Base-by-base conservation (phyloP, 1,140 invertebrate species). In the Hycleus phaleratus region DNA sequence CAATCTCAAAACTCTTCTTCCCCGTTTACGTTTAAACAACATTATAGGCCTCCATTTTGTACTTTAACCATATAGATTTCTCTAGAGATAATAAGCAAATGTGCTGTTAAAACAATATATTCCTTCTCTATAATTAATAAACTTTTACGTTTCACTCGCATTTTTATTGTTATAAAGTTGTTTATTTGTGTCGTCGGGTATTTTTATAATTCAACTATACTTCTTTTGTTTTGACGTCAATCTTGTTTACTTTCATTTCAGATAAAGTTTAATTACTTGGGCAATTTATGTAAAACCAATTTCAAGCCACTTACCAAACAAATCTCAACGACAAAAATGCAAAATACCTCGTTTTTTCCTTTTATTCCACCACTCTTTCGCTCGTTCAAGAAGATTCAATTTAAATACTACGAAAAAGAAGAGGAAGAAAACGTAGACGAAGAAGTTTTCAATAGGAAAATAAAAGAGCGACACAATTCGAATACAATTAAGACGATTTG, bases 401-500 rank as follows among this genome's bases (percentile, higher is more conserved):
- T 42, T 18, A 40, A 51, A 51, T 40, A 40, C 24, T 51, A 38
- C 40, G 42, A n/a, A 51, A 40, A 12, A 51, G 49, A 7, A 8
- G 26, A 18, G 12, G 10, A 40, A 25, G 12, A 5, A 32, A 32
- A 32, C 3, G 32, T 18, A 18, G 18, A 1, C 18, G 18, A 43
- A 50, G 43, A 43, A 58, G 39, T 58, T 43, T 58, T 58, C 39
- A 42, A 58, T 26, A 48, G 46, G 48, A 47, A 55, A 55, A 55
- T 55, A 39, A 46, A 49, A 45, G 46, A 40, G 54, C 32, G 54
- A 49, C 47, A 52, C 52, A 54, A 49, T 59, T 54, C 47, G 38
- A 59, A 59, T 50, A 56, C 52, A 56, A 60, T 60, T 56, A 60
- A 55, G 55, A 39, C 32, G 7, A 32, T 32, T 32, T 32, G 49